Percentiles rank a stretch among this genome's conserved stretches.
These are phyloP conservation scores for Hippoglossus hippoglossus DNA, from an alignment of 2,797 vertebrate genomes.

Conservation along the genomic window DNA sequence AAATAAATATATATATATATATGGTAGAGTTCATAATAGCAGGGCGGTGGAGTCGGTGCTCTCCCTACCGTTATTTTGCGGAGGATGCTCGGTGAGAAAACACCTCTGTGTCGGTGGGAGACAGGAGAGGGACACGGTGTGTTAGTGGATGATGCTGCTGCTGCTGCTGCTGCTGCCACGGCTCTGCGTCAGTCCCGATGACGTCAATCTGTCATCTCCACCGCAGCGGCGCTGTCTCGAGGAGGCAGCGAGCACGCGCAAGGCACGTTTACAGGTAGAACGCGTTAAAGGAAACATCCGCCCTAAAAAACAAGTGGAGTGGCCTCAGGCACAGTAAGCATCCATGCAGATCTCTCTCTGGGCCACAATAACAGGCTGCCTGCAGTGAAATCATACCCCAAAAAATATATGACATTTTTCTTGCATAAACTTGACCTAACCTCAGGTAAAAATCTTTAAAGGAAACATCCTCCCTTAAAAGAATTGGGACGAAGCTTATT, in stretches of 20 bases:
- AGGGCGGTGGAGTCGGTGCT: background rate
- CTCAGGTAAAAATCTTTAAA: too few relatives aligned
- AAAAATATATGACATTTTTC: too few relatives aligned
- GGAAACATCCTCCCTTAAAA: too few relatives aligned
- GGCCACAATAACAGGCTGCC: too few relatives aligned
- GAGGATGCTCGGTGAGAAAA: slow-evolving; percentile 73
- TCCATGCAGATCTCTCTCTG: too few relatives aligned
- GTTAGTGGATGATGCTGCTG: slow-evolving; percentile 55
- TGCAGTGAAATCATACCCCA: too few relatives aligned
- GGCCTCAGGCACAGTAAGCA: too few relatives aligned
- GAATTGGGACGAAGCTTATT: too few relatives aligned
- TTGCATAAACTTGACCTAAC: too few relatives aligned
- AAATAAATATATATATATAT: too few relatives aligned
- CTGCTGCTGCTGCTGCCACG: slow-evolving; percentile 52
- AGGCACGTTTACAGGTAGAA: slow-evolving; percentile 24
- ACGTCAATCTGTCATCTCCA: slow-evolving; percentile 80
- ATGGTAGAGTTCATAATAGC: background rate
- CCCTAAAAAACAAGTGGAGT: background rate
- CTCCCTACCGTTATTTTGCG: slow-evolving; percentile 78
- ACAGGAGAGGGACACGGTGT: slow-evolving; percentile 31
- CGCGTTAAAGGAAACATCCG: slow-evolving; percentile 27
- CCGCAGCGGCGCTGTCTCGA: slow-evolving; percentile 58
- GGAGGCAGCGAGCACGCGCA: slow-evolving; percentile 31
- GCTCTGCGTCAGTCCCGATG: slow-evolving; percentile 81
- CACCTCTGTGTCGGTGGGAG: slow-evolving; percentile 50